A percentile compares a stretch with the other conserved stretches of the same genome.
These are phyloP conservation scores for Drosophila anomalata DNA, from an alignment of 2,888 invertebrate species.

Conservation along the genomic window DNA sequence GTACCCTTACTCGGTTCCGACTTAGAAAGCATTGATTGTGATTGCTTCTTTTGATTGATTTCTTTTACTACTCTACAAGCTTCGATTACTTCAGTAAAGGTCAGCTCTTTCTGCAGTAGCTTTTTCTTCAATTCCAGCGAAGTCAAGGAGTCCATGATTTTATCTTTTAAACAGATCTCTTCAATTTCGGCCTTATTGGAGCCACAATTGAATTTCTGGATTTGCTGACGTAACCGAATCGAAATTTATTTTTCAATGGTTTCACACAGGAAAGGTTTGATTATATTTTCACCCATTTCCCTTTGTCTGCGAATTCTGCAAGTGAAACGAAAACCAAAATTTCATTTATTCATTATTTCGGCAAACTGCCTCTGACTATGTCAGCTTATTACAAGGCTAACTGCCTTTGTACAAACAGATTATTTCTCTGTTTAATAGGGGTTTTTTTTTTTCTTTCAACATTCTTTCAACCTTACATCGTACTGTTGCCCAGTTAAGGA, in stretches of 20 bases:
- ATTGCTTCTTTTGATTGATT: conserved; percentile 1
- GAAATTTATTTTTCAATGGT: conserved; percentile 9
- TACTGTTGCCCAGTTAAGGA: conserved; percentile 7
- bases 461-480: conserved; percentile 1
- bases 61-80: conserved; percentile 32
- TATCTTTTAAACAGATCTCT: conserved; percentile 15
- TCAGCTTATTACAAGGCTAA: neutral
- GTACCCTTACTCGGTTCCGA: neutral
- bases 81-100: conserved; percentile 26
- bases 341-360: neutral
- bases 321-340: neutral
- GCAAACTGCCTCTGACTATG: conserved; percentile 3
- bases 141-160: conserved; percentile 28
- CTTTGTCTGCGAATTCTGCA: neutral
- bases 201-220: neutral
- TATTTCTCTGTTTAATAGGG: too few relatives aligned
- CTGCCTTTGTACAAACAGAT: too few relatives aligned
- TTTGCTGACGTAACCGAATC: too few relatives aligned
- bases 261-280: neutral
- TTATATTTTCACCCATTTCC: neutral
- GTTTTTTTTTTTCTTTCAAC: neutral
- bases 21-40: conserved; percentile 14
- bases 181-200: too few relatives aligned
- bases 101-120: conserved; percentile 10
- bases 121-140: too few relatives aligned